Conservation (phyloP, 2,113 vertebrate species). For the Thunnus thynnus region DNA sequence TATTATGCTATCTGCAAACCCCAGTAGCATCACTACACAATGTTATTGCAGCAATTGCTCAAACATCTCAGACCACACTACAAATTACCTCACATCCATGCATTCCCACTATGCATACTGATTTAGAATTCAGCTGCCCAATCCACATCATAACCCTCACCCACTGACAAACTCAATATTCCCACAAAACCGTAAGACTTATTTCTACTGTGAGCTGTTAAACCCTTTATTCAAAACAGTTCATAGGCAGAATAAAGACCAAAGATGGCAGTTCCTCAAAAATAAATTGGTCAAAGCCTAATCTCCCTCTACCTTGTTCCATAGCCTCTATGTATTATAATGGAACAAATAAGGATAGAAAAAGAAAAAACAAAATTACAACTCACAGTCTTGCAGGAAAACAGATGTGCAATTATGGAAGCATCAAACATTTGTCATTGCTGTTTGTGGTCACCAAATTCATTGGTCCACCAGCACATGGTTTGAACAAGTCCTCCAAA, state of each 20-base stretch:
- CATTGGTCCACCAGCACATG: not conserved
- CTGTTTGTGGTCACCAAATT: not conserved
- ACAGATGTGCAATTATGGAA: not conserved
- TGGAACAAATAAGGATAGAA: too few relatives aligned
- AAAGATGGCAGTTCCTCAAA: not conserved
- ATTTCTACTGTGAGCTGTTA: not conserved
- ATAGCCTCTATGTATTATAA: too few relatives aligned
- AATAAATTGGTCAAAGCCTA: too few relatives aligned
- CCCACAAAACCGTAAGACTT: not conserved
- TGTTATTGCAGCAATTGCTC: not conserved
- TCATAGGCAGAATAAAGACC: not conserved
- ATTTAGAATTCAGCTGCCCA: not conserved
- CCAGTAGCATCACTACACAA: not conserved
- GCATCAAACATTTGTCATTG: slow-evolving; percentile 5
- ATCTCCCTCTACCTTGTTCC: too few relatives aligned
- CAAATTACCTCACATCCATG: not conserved
- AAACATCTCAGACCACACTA: not conserved
- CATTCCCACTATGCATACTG: not conserved
- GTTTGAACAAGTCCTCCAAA: too few relatives aligned
- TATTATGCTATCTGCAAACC: not conserved
- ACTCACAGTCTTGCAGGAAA: slow-evolving; percentile 1
- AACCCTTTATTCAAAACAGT: not conserved
- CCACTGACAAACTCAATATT: not conserved
- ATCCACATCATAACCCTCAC: not conserved
- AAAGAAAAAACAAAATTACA: not conserved